These are phyloP conservation scores for Watsonalla binaria DNA, from an alignment of 2,888 invertebrate species.

Conservation along the genomic window DNA sequence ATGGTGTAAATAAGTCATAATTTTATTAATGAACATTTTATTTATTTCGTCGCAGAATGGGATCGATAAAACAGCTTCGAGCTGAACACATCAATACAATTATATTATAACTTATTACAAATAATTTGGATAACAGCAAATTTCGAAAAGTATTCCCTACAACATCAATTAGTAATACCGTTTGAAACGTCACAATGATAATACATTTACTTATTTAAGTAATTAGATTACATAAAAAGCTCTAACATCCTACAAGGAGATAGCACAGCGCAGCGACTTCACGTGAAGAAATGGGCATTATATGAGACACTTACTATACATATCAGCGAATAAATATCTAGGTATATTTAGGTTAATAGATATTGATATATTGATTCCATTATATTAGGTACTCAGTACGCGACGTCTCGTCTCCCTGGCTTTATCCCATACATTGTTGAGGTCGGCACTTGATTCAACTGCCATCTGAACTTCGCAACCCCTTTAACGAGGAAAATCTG, in stretches of 20 bases:
- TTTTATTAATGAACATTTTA: constrained; percentile 42
- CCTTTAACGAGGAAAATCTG: no score
- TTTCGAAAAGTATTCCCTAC: constrained; percentile 8
- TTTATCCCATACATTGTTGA: no score
- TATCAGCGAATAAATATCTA: no score
- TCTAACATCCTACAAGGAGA: constrained; percentile 21
- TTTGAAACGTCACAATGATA: constrained; percentile 44
- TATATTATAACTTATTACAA: constrained; percentile 25
- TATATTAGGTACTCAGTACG: no score
- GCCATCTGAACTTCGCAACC: no score
- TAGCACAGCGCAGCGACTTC: constrained; percentile 3
- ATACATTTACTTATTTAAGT: constrained; percentile 27
- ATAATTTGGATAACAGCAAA: constrained; percentile 10
- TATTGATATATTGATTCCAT: no score
- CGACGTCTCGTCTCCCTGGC: no score
- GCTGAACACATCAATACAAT: constrained; percentile 48
- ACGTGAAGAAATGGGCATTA: constrained; percentile 15
- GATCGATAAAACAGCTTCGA: constrained; percentile 51
- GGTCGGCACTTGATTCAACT: no score
- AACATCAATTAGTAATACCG: constrained; percentile 31
- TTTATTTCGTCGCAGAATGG: constrained; percentile 34
- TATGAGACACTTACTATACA: no score
- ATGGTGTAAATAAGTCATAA: background rate
- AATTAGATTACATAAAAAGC: constrained; percentile 41
- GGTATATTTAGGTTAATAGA: no score